Evolutionary conservation across 2,888 invertebrate species (phyloP), one percentile per base, ranked within the genome.

Genomic region (Cheilosia pagana): DNA sequence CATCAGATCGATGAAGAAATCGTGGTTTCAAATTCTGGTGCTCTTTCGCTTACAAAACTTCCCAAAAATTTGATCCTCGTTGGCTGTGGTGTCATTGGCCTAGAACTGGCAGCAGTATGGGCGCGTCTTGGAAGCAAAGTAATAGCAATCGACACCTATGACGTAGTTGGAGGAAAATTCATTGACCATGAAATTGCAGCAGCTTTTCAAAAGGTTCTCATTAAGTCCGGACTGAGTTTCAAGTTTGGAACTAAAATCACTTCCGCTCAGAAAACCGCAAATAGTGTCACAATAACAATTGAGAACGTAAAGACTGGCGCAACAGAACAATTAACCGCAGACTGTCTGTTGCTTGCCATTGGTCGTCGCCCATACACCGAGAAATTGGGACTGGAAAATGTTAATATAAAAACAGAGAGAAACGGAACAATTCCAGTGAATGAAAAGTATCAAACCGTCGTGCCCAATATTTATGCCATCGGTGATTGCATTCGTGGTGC

Each of bases 401-500:
- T 99, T 71, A 98, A 98, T 83, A 96, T 99, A 89, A 96, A 97
- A 86, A 94, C 95, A 85, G 99, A 99, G 91, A 96, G 98, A 91
- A 95, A 95, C 88, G 99, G 99, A 70, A 94, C 99, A 81, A 95
- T 99, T 87, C 98, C 98, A 19, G 99, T 99, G 76, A 99, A 99
- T 92, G 95, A 96, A 88, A 95, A 96, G 88, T 99, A 97, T 93
- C 96, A 99, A 93, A 99, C 99, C 16, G 96, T 96, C 59, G 95
- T 99, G 82, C 98, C 98, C 48, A 97, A 96, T 90, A 96, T 99
- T 89, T 99, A 96, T 92, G 99, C 99, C 7, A 99, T 99, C 90
- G 99, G 99, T 76, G 99, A 99, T 92, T 96, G 97, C 89, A 99
- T 99, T 90, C 98, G 97, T 88, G 99, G 99, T 21, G 99, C 99